A percentile compares a stretch with the other conserved stretches of the same genome.
Evolutionary conservation across 2,113 vertebrate genomes (phyloP).

Genomic region (Pica pica): DNA sequence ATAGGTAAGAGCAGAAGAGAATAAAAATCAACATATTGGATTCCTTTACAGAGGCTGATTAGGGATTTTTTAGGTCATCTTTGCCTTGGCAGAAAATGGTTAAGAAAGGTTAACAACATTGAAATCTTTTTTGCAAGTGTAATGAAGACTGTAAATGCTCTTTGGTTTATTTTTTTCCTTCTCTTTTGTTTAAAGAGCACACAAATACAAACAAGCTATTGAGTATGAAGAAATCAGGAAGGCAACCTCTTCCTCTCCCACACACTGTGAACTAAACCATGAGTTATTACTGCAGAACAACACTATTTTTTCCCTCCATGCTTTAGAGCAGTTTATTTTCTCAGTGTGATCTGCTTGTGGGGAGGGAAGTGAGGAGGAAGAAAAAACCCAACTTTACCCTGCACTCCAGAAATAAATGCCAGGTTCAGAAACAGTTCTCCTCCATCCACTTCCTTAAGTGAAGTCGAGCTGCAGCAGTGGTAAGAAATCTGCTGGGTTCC

Average conservation of each 20-base stretch:
- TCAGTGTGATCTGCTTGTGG: background rate
- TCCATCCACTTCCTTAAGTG: background rate
- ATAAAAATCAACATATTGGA: background rate
- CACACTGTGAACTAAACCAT: constrained; percentile 19
- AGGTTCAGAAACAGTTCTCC: background rate
- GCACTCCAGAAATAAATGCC: background rate
- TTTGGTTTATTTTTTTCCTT: background rate
- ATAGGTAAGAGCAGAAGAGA: background rate
- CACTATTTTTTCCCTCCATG: background rate
- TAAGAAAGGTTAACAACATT: background rate
- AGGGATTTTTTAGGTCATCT: background rate
- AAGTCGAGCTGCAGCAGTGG: background rate
- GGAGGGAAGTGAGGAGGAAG: background rate
- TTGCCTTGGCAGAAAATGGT: background rate
- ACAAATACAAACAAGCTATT: constrained; percentile 10
- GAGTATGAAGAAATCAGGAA: constrained; percentile 6
- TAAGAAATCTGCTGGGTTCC: background rate
- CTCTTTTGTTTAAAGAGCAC: background rate
- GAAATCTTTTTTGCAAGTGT: background rate
- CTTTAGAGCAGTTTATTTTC: constrained; percentile 28
- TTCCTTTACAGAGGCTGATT: background rate
- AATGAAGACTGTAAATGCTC: background rate
- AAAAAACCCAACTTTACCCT: background rate
- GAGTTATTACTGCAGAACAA: background rate
- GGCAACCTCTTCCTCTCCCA: constrained; percentile 24